phyloP scores from a whole-genome alignment of 2,113 vertebrate species.

The Hydrolagus affinis region DNA sequence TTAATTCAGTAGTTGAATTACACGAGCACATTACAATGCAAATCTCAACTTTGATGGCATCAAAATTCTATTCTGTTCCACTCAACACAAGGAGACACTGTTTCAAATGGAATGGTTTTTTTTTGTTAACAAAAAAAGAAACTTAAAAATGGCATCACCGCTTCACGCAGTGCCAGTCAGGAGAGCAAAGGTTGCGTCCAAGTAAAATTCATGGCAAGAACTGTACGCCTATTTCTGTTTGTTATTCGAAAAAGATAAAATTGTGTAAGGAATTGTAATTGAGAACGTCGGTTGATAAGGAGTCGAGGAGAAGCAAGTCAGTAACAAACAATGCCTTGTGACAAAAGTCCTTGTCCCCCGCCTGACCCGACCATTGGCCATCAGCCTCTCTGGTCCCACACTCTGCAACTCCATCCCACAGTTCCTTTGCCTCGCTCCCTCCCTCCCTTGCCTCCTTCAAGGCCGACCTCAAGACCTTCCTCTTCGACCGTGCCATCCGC shows the following conservation, averaged over 20 bases:
- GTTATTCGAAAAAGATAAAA: not conserved
- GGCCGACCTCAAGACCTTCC: too few species aligned
- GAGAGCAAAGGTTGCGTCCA: not conserved
- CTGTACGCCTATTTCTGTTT: too few species aligned
- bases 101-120: conserved; percentile 8
- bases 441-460: too few species aligned
- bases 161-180: not conserved
- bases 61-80: not conserved
- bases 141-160: not conserved
- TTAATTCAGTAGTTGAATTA: not conserved
- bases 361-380: too few species aligned
- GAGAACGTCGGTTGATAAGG: not conserved
- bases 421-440: too few species aligned
- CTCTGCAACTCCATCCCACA: too few species aligned
- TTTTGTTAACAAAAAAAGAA: not conserved
- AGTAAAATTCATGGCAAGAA: conserved; percentile 9
- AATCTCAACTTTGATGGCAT: not conserved
- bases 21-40: not conserved
- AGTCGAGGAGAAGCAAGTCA: not conserved
- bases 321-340: not conserved
- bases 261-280: not conserved
- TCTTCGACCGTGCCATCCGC: too few species aligned
- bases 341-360: not conserved
- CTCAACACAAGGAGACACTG: not conserved
- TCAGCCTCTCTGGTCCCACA: too few species aligned